These are phyloP conservation scores for Paramisgurnus dabryanus DNA, from an alignment of 2,113 vertebrate genomes.

Conservation along the genomic window DNA sequence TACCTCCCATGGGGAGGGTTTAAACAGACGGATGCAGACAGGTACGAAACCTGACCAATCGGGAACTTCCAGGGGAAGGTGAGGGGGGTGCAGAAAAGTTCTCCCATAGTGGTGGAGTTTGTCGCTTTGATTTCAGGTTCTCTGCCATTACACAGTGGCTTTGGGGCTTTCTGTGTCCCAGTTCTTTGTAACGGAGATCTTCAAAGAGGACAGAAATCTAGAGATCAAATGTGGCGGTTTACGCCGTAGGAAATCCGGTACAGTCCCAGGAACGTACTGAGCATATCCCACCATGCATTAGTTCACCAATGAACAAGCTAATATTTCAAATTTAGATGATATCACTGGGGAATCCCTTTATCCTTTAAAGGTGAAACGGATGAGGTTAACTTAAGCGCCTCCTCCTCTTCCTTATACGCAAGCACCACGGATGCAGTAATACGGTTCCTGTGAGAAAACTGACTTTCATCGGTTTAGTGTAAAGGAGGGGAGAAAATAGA, in stretches of 20 bases:
- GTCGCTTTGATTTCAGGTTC: conserved; percentile 21
- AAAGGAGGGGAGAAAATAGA: conserved; percentile 45
- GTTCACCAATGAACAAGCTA: neutral
- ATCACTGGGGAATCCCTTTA: conserved; percentile 7
- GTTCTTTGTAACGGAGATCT: conserved; percentile 34
- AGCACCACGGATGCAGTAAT: conserved; percentile 48
- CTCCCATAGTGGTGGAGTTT: neutral
- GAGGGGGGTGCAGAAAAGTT: neutral
- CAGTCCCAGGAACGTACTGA: neutral
- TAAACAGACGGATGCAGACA: conserved; percentile 29
- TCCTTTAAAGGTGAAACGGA: conserved; percentile 37
- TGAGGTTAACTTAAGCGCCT: conserved; percentile 1
- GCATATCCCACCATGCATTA: conserved; percentile 17
- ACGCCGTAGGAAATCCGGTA: neutral
- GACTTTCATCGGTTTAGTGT: conserved; percentile 51
- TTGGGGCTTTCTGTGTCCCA: neutral
- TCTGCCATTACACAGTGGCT: conserved; percentile 21
- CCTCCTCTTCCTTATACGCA: conserved; percentile 32
- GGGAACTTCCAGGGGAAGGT: neutral
- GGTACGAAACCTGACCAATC: conserved; percentile 35
- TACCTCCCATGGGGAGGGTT: conserved; percentile 21
- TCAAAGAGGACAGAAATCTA: conserved; percentile 13
- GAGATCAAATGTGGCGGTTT: conserved; percentile 13
- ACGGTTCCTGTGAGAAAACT: conserved; percentile 75
- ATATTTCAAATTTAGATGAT: conserved; percentile 11